Evolutionary conservation across 2,888 invertebrate genomes (phyloP), one percentile per base, ranked within the genome.

Genomic region (Apamea epomidion): DNA sequence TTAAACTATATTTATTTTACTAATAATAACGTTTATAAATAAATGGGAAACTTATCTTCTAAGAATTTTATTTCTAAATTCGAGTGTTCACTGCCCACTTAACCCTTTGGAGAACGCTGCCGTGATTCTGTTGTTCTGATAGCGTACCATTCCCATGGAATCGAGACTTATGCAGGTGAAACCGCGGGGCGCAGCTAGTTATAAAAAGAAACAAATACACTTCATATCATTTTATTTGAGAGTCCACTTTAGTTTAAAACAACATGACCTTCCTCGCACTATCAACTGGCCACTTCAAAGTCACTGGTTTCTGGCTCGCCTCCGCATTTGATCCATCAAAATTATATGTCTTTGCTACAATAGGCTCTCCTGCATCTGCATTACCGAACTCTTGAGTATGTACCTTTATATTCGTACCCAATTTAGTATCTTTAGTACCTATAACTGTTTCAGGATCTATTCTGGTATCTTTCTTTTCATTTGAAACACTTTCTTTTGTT

Each of bases 251-350:
- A 16, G 0, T 0, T 65, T 37, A 80, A 37, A 74, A 74, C 25
- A 80, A 37, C 80, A 80, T 25, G 3, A 80, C 80, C 5, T 80
- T 80, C 6, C 80, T 80, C 18, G 80, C 80, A 25, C 80, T 80
- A 5, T 29, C 10, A 16, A 16, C 67, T 1, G 80, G 74, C 12
- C 51, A 4, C 16, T 74, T 7, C 25, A 74, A 58, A 42, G 37
- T 12, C 29, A 12, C 5, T 16, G 65, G 4, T 7, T 0, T 18
- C 1, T 0, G 14, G 5, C 1, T 16, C 1, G 45, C 6, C 16
- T 65, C 65, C 0, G 18, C 74, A 16, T 3, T 16, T 16, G 58
- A 29, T 3, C 25, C 42, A 51, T 80, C 6, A 16, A 80, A 80
- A 60, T 80, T 80, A 48, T 80, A 80, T 0, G 80, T 80, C 37